Evolutionary conservation across 2,888 invertebrate species (phyloP), one percentile per base, ranked within the genome.

Genomic region (Parthenolecanium corni): DNA sequence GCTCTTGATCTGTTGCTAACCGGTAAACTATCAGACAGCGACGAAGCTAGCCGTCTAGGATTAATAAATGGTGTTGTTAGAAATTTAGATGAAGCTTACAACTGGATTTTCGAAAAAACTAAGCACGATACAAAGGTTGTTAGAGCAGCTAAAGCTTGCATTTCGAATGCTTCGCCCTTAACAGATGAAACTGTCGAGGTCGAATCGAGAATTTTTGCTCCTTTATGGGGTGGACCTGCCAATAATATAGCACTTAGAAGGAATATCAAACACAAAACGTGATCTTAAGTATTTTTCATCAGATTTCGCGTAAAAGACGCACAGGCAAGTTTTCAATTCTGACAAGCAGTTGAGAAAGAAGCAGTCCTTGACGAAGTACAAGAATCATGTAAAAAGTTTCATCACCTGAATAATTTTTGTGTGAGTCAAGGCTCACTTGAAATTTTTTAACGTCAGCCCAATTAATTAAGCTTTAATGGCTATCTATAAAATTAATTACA

Each of bases 1-100:
- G 75, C 78, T 0, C 67, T 78, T n/a, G 72, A 76, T 6, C 49
- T 78, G 11, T 67, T 78, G 18, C 52, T 70, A 6, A 70, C 72
- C 1, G 69, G 70, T 6, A 67, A 71, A 64, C 69, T 72, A 16
- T 56, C 78, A 9, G 64, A 67, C 20, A 68, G 73, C 2, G 65
- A 70, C 2, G 72, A 75, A 61, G 75, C 76, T 2, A 31, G 71
- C 6, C 65, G 68, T n/a, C 65, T 74, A 6, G 76, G 77, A 1
- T 67, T 78, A 14, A 74, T 72, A 1, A 72, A 76, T 68, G 71
- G 70, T 36, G 66, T 74, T 1, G 67, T 77, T 2, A 67, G 68
- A 16, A 65, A 65, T 21, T 40, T 71, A 9, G 65, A 68, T 2
- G 67, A 71, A 16, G 71, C 72, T 3, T 65, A 63, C 12, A 65